Percentiles rank a stretch among this genome's conserved stretches.
Evolutionary conservation across 2,888 invertebrate species (phyloP).

Genomic region (Hypena proboscidalis): DNA sequence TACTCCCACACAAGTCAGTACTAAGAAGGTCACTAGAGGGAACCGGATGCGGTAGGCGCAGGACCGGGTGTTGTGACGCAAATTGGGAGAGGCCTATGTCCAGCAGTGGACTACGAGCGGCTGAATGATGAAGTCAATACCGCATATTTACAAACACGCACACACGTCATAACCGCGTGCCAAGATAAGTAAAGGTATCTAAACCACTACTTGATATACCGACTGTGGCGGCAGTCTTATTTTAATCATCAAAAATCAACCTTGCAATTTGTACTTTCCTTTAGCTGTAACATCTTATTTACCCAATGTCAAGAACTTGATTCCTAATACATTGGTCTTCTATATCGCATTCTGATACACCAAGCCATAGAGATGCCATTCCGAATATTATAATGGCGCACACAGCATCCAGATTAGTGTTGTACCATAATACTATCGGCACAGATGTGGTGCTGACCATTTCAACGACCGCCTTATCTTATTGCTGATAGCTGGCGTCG

Average conservation of each 20-base stretch:
- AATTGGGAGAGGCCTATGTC: no score
- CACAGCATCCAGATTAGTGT: conserved; percentile 13
- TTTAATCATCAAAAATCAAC: not conserved
- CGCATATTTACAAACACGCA: no score
- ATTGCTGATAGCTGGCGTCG: conserved; percentile 2
- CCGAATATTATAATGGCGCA: conserved; percentile 8
- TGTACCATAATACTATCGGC: conserved; percentile 8
- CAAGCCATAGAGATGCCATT: conserved; percentile 6
- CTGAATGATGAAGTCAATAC: no score
- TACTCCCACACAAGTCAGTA: no score
- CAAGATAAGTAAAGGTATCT: no score
- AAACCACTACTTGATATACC: no score
- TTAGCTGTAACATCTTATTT: not conserved
- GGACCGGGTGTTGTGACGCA: no score
- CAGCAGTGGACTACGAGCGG: no score
- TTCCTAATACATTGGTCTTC: not conserved
- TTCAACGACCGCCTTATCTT: conserved; percentile 5
- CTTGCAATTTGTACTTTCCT: not conserved
- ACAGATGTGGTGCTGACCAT: conserved; percentile 17
- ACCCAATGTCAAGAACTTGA: not conserved
- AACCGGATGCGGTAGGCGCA: no score
- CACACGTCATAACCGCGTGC: no score
- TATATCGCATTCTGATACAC: conserved; percentile 2
- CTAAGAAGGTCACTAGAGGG: no score
- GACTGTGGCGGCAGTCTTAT: not conserved